Percentiles rank a stretch among this genome's conserved stretches.
These are phyloP conservation scores for Sussaba pulchella DNA, from an alignment of 2,888 invertebrate genomes.

Conservation along the genomic window DNA sequence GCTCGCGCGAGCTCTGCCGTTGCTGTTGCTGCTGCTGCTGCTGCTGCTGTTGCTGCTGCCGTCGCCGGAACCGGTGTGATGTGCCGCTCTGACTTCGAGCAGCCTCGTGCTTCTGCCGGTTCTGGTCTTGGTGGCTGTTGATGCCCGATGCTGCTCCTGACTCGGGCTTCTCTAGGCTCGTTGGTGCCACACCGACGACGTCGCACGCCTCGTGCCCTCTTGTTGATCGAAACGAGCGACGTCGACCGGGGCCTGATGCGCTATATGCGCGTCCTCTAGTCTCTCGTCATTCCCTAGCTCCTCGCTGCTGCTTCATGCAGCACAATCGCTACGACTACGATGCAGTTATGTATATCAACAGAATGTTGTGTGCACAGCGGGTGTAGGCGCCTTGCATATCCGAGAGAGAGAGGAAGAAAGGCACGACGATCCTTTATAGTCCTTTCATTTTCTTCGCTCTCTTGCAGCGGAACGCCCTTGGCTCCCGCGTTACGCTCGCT, in stretches of 20 bases:
- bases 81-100: conserved; percentile 25
- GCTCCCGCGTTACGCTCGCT: conserved; percentile 51
- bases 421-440: not conserved
- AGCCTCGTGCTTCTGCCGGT: conserved; percentile 49
- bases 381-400: too few relatives aligned
- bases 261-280: conserved; percentile 18
- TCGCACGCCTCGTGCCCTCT: conserved; percentile 36
- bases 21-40: conserved; percentile 30
- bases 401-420: not conserved
- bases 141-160: conserved; percentile 51
- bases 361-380: not conserved
- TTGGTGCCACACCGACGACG: conserved; percentile 18
- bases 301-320: too few relatives aligned
- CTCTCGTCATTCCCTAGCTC: not conserved
- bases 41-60: not conserved
- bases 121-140: conserved; percentile 66
- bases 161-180: conserved; percentile 34
- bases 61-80: conserved; percentile 31
- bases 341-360: conserved; percentile 13
- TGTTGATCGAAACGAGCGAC: conserved; percentile 53
- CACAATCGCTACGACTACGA: too few relatives aligned
- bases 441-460: conserved; percentile 34
- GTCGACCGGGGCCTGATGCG: conserved; percentile 3
- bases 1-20: conserved; percentile 63
- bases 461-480: conserved; percentile 42